Conservation (phyloP, 2,797 vertebrate species). For the Myiotriccus ornatus region DNA sequence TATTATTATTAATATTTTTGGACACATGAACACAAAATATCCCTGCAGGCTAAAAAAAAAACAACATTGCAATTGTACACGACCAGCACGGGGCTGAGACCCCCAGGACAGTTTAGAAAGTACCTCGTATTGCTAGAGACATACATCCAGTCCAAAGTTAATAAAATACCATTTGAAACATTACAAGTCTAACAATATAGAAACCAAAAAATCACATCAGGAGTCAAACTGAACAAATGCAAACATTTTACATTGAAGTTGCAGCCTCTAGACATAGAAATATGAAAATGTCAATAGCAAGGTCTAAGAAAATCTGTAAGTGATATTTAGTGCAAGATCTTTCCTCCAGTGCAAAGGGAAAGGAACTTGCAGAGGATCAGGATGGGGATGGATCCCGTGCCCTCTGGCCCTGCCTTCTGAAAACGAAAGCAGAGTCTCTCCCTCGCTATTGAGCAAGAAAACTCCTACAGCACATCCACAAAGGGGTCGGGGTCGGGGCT, state of each 20-base stretch:
- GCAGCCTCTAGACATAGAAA: constrained; percentile 80
- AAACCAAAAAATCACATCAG: constrained; percentile 83
- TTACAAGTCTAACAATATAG: constrained; percentile 84
- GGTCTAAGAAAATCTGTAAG: constrained; percentile 73
- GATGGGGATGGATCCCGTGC: constrained; percentile 72
- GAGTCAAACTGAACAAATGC: constrained; percentile 77
- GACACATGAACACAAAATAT: constrained; percentile 95
- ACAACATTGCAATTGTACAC: constrained; percentile 80
- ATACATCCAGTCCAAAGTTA: constrained; percentile 86
- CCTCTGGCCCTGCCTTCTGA: constrained; percentile 69
- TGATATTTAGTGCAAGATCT: constrained; percentile 64
- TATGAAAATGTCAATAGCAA: constrained; percentile 78
- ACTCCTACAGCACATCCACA: constrained; percentile 69
- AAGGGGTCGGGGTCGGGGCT: constrained; percentile 7
- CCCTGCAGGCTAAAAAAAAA: constrained; percentile 96
- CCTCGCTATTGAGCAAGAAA: constrained; percentile 75
- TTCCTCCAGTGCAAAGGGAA: constrained; percentile 73
- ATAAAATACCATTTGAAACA: constrained; percentile 87
- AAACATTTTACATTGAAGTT: constrained; percentile 76
- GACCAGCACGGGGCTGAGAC: constrained; percentile 73
- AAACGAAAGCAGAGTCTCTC: constrained; percentile 75
- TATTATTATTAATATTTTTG: constrained; percentile 76
- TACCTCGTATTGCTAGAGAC: constrained; percentile 92
- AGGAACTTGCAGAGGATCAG: constrained; percentile 63
- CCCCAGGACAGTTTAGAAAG: constrained; percentile 80